Evolutionary conservation across 2,113 vertebrate species (phyloP), one percentile per base, ranked within the genome.

Genomic region (Hydrochoerus hydrochaeris): DNA sequence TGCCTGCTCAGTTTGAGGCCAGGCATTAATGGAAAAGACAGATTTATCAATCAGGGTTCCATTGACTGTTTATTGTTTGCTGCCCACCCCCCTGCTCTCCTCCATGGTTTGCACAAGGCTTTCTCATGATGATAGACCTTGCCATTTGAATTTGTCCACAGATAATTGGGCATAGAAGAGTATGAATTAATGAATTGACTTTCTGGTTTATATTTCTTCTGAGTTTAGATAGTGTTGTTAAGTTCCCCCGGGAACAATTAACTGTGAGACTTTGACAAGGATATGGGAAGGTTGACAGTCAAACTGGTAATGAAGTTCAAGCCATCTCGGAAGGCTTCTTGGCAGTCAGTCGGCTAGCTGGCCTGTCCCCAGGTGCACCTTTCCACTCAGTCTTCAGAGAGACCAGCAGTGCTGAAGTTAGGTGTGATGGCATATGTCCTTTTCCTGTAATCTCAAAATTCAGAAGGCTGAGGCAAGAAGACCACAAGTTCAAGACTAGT

Each of bases 291-390:
- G 78, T 87, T 83, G 77, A 85, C 60, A 88, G 41, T 46, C 81
- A 88, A 1, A 75, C 17, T 86, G 90, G 95, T 83, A 91, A 83
- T 95, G 49, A 88, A 86, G 73, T 86, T 92, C 83, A 92, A 80
- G 67, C 63, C 28, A 58, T 58, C 19, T 16, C 49, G 84, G 86
- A 80, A 97, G 75, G 78, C 63, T 60, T 88, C 60, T 90, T 89
- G 84, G 88, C 69, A 44, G 57, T 41, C 32, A 75, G 35, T 69
- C 7, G 38, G 63, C 67, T 17, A 32, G 41, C 65, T 12, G 63
- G 24, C 52, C 85, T 58, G 0, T 78, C 78, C 85, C 69, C n/a
- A 57, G 63, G 62, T 20, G 12, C 1, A 4, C 38, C 46, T 75
- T 38, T 92, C 52, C 78, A 20, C 54, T 75, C 85, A 10, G 32